phyloP scores from a whole-genome alignment of 2,113 vertebrate species.

The Suricata suricatta region DNA sequence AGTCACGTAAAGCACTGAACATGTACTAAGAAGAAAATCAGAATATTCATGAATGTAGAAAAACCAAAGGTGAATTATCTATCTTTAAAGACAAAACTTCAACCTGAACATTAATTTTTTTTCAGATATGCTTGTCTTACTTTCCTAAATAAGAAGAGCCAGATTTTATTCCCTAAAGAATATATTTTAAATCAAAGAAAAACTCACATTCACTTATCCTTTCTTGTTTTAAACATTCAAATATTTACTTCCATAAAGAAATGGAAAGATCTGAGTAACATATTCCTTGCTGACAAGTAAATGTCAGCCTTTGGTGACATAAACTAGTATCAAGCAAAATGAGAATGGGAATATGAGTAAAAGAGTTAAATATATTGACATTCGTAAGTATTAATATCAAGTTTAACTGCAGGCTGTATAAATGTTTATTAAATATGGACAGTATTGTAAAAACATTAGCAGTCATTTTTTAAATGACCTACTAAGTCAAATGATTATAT shows the following conservation, averaged over 20 bases:
- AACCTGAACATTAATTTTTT: neutral
- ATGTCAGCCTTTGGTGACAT: neutral
- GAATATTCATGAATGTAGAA: neutral
- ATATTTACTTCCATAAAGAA: slow-evolving; percentile 2
- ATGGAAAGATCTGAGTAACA: neutral
- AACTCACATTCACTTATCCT: neutral
- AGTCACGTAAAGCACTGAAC: slow-evolving; percentile 97
- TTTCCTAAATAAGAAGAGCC: slow-evolving; percentile 3
- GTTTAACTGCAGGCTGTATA: neutral
- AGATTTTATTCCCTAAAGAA: slow-evolving; percentile 19
- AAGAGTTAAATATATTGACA: neutral
- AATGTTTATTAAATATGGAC: neutral
- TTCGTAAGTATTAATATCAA: neutral
- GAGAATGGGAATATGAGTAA: neutral
- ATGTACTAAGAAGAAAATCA: slow-evolving; percentile 90
- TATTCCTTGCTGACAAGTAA: neutral
- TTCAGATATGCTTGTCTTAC: neutral
- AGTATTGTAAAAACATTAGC: neutral
- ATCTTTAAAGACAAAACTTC: neutral
- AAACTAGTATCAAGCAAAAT: slow-evolving; percentile 52
- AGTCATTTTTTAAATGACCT: neutral
- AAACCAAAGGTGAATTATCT: slow-evolving; percentile 26
- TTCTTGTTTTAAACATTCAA: slow-evolving; percentile 22
- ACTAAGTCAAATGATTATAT: neutral
- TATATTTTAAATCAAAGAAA: neutral